Base-by-base conservation (phyloP, 2,113 vertebrate genomes). In the Neodontobutis hainanensis region DNA sequence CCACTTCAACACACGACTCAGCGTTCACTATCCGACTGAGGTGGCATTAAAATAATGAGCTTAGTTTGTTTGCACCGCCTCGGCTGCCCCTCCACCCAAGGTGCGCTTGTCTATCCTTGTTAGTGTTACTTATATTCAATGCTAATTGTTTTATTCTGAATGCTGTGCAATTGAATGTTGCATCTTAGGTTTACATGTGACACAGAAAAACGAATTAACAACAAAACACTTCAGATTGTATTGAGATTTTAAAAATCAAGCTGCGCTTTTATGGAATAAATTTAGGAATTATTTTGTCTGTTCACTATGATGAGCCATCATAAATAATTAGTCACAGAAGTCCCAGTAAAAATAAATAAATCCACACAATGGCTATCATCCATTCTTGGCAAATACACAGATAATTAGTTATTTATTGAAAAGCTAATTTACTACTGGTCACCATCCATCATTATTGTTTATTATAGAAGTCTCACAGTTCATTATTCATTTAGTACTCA, bases 31-130 rank as follows among this genome's bases (percentile, higher is more conserved):
- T 84, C 78, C 60, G 36, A 83, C 83, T 73, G 84, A 79, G 84
- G 71, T 88, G 88, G 83, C 81, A 88, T 91, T 91, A 90, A 83
- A 89, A 82, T 90, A 90, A 90, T 89, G 84, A 90, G 87, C 89
- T 90, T 88, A 89, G 80, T 85, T 72, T 78, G 80, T 81, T 67
- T 70, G 62, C n/a, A 9, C 75, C 19, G 74, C 65, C 71, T 82
- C 43, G 15, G 53, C 62, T 71, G 73, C 77, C 83, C 83, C 71
- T 83, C 65, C 61, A 65, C 76, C 78, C 32, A 34, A 80, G 77
- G 67, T 51, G 44, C 45, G 43, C 69, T 66, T 57, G 62, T 84
- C 78, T 77, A 42, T 53, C 57, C 80, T 72, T 9, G 57, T 78
- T 75, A 64, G 45, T 3, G 3, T 61, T 40, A 51, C 61, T 77